Conservation (phyloP, 1,140 invertebrate species). For the Heliconius nattereri region DNA sequence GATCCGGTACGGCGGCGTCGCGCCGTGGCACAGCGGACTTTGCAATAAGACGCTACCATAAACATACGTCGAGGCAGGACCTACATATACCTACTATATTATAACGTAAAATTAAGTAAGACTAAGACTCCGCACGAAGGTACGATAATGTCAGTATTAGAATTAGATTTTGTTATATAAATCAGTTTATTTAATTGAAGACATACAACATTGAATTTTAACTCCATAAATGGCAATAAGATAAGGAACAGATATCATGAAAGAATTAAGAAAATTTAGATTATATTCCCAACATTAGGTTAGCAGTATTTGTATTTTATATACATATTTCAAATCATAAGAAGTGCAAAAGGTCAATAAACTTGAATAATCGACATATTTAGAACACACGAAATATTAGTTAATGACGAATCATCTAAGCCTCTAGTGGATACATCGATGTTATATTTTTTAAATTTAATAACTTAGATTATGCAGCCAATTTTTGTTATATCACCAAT, state of each 20-base stretch:
- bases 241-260: no score
- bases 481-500: neutral
- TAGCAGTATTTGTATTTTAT: neutral
- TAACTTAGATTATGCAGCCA: no score
- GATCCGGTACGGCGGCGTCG: slow-evolving; percentile 57
- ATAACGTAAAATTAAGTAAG: no score
- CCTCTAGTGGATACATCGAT: no score
- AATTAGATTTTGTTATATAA: neutral
- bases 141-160: neutral
- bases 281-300: neutral
- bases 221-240: no score
- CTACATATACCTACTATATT: neutral
- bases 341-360: slow-evolving; percentile 34
- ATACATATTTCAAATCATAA: slow-evolving; percentile 38
- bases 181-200: no score
- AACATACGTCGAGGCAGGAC: slow-evolving; percentile 27
- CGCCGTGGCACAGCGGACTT: slow-evolving; percentile 49
- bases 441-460: no score
- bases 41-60: slow-evolving; percentile 37
- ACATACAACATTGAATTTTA: no score
- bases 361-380: slow-evolving; percentile 29
- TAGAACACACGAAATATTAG: neutral
- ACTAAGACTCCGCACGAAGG: neutral
- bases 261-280: no score
- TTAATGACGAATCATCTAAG: neutral